Evolutionary conservation across 2,113 vertebrate genomes (phyloP).

Genomic region (Albula glossodonta): DNA sequence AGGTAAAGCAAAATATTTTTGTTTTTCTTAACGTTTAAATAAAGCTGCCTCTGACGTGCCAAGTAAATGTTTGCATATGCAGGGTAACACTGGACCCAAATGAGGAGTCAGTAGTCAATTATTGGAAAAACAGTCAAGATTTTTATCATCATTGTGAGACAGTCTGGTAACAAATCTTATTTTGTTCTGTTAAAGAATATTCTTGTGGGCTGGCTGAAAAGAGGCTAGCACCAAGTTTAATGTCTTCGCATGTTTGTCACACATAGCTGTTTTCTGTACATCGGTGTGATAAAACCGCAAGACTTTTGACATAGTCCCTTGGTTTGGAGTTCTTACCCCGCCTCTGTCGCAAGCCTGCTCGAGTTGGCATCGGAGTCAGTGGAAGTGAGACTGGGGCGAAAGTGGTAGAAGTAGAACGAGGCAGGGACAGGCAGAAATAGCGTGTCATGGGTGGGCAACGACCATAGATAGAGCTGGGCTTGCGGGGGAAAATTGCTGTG

Average conservation of each 20-base stretch:
- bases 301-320: conserved; percentile 65
- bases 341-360: conserved; percentile 63
- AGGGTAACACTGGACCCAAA: background rate
- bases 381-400: conserved; percentile 44
- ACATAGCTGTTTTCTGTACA: background rate
- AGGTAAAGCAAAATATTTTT: too few relatives aligned
- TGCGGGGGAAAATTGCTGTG: background rate
- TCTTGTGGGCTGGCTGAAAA: too few relatives aligned
- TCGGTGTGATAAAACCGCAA: conserved; percentile 27
- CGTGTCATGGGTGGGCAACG: conserved; percentile 13
- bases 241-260: conserved; percentile 4
- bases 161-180: background rate
- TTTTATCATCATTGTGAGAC: background rate
- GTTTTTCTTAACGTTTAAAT: too few relatives aligned
- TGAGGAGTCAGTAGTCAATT: background rate
- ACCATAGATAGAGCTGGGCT: background rate
- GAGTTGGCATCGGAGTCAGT: conserved; percentile 46
- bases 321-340: conserved; percentile 57
- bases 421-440: conserved; percentile 25
- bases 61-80: background rate
- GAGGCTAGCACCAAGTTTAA: conserved; percentile 41
- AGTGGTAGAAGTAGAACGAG: conserved; percentile 49
- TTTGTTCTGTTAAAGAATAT: background rate
- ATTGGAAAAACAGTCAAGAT: background rate
- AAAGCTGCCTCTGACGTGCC: too few relatives aligned